Evolutionary conservation across 2,888 invertebrate genomes (phyloP), one percentile per base, ranked within the genome.

Genomic region (Rutpela maculata): DNA sequence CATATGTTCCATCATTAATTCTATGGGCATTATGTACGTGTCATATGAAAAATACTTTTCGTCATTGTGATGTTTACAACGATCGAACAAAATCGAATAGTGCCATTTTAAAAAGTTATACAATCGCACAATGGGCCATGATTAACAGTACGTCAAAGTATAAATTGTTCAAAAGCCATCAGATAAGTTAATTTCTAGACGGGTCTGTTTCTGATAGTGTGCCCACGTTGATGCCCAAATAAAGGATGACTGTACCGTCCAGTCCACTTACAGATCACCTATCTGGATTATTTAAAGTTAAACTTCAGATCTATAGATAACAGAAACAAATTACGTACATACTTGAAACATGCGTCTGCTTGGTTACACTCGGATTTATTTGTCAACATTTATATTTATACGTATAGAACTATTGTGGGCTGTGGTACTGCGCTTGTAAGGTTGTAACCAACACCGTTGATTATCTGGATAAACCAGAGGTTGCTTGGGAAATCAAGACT

Each of bases 141-240:
- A 75, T 75, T 75, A 75, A 75, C 55, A 76, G 67, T 59, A 81
- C 75, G 81, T 83, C 82, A 78, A 85, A 83, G 86, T 79, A 85
- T 85, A 85, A 85, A 85, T 85, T 85, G 83, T 82, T 83, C 81
- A 82, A 84, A 80, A 84, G 81, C 80, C 84, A 85, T 85, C 85
- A 85, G 85, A 85, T 85, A 85, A 85, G 84, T 85, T 85, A 84
- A 85, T 85, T 85, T 84, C 82, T 81, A 82, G 85, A 84, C 82
- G 81, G 83, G 80, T 65, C 31, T 79, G 43, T 56, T 67, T 66
- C 66, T 68, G 76, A 72, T 68, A 78, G 63, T 63, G 75, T 62
- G 77, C 80, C 80, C 78, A 83, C 81, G 81, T 80, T 63, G 78
- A 82, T 82, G 78, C 74, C 83, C 83, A 84, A 83, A 84, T 84